A percentile compares a stretch with the other conserved stretches of the same genome.
Conservation (phyloP, 2,113 vertebrate genomes). For the Amblyopsis rosae region DNA sequence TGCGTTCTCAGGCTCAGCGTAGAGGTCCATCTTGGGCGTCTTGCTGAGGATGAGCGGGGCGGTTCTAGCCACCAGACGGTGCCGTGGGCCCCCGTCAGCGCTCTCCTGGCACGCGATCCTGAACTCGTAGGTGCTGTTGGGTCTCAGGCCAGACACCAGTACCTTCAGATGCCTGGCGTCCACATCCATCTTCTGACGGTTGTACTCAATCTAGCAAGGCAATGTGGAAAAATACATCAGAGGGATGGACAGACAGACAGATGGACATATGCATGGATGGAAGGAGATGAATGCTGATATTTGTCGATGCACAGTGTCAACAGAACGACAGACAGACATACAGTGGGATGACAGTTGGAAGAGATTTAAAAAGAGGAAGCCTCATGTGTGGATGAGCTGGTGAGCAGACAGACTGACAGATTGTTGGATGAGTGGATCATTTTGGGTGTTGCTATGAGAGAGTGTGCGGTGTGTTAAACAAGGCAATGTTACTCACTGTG, state of each 20-base stretch:
- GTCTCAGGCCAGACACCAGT: slow-evolving; percentile 86
- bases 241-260: not conserved
- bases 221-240: not conserved
- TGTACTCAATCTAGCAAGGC: slow-evolving; percentile 87
- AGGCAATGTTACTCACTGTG: slow-evolving; percentile 75
- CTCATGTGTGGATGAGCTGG: not conserved
- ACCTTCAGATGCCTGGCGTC: slow-evolving; percentile 88
- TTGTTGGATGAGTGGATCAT: not conserved
- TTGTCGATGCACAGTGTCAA: not conserved
- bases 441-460: not conserved
- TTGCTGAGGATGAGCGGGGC: slow-evolving; percentile 82
- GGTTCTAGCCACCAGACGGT: slow-evolving; percentile 86
- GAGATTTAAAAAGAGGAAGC: not conserved
- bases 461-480: not conserved
- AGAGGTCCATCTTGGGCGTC: slow-evolving; percentile 87
- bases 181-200: slow-evolving; percentile 86
- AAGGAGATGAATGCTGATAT: not conserved
- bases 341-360: too few relatives aligned
- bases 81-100: slow-evolving; percentile 84
- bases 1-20: slow-evolving; percentile 82
- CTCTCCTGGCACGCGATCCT: slow-evolving; percentile 87
- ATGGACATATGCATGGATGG: not conserved
- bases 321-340: too few relatives aligned
- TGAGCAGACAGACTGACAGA: not conserved
- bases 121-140: slow-evolving; percentile 91